Evolutionary conservation across 2,797 vertebrate genomes (phyloP), one percentile per base, ranked within the genome.

Genomic region (Rhabdophis nuchalis): DNA sequence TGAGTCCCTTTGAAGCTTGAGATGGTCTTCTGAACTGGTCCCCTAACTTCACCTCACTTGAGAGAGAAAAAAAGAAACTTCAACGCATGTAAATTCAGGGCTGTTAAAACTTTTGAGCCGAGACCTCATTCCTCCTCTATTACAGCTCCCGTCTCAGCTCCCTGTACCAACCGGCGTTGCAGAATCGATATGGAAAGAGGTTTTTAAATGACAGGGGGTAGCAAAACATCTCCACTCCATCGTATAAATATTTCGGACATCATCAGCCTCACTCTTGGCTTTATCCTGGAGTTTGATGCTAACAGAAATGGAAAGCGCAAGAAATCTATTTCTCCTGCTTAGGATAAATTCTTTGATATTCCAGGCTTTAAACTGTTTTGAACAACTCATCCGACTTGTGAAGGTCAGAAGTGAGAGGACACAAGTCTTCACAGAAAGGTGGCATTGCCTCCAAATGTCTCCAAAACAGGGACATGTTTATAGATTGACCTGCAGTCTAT

Each of bases 111-210:
- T 14, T 41, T 56, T 16, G 64, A 23, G 82, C 27, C 72, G 61
- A 23, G 50, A 92, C 50, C 88, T 32, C 18, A 86, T 86, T 64
- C 86, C 72, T 54, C 32, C 87, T 92, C 85, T n/a, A 46, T 89
- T 64, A 85, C 12, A n/a, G n/a, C 52, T 85, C 41, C 52, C 27
- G 13, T 92, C 77, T 58, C 27, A 25, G 77, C 57, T 41, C 56
- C 87, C 87, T n/a, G n/a, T 89, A 92, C 85, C 91, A 61, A 41
- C 87, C 54, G n/a, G n/a, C 72, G 57, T 92, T 92, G 85, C 91
- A 89, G 57, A 92, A 89, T 68, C 50, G 25, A 68, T 89, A 89
- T 89, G 57, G 91, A 68, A 89, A 64, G 58, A 86, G 88, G 86
- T 89, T 86, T 27, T 41, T 25, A 85, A 89, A 89, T 56, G 87